These are phyloP conservation scores for Coilia nasus DNA, from an alignment of 2,797 vertebrate species.

Conservation along the genomic window DNA sequence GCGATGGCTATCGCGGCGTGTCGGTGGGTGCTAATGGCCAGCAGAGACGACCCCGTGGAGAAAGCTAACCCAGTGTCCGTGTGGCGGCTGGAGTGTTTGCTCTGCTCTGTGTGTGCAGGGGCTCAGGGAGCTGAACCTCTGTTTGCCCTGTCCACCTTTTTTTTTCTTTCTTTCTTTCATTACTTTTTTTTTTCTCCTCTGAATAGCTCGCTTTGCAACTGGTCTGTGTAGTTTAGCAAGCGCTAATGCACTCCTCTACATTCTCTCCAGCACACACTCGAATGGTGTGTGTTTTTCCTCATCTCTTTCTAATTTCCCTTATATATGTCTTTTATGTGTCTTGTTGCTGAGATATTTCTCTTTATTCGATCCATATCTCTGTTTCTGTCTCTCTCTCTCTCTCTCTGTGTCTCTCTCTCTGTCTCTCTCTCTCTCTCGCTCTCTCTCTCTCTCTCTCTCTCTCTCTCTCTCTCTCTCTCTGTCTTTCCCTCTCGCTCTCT, in stretches of 20 bases:
- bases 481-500: not conserved
- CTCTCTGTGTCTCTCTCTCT: not conserved
- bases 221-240: not conserved
- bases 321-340: too few species aligned
- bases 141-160: conserved; percentile 18
- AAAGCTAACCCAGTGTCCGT: not conserved
- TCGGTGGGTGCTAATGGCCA: conserved; percentile 20
- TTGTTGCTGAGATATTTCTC: too few species aligned
- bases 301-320: too few species aligned
- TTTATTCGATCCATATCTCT: too few species aligned
- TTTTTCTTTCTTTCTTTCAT: not conserved
- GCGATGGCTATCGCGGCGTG: conserved; percentile 38
- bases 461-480: not conserved
- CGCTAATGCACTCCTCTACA: not conserved
- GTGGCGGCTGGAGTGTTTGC: not conserved
- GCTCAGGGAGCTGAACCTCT: conserved; percentile 13
- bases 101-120: not conserved
- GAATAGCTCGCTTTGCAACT: not conserved
- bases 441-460: not conserved
- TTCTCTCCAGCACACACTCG: not conserved
- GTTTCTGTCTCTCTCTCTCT: too few species aligned
- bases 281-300: too few species aligned
- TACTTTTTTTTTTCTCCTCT: conserved; percentile 5
- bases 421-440: not conserved
- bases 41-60: not conserved